phyloP scores from a whole-genome alignment of 2,113 vertebrate species.

The Promerops cafer region DNA sequence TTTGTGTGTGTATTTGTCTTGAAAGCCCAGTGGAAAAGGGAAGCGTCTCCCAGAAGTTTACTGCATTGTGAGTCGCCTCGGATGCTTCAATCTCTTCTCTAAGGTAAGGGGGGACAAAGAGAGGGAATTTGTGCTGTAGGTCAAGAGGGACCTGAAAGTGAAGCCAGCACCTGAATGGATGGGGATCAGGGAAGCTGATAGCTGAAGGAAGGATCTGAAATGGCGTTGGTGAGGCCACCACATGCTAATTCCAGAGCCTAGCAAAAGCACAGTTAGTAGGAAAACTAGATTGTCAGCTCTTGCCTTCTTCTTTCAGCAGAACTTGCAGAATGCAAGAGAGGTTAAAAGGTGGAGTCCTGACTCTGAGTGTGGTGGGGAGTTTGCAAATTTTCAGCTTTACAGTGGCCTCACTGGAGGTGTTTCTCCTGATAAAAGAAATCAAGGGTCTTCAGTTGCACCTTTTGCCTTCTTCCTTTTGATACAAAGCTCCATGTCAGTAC shows the following conservation, averaged over 20 bases:
- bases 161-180: background rate
- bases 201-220: background rate
- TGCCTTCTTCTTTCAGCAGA: background rate
- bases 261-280: background rate
- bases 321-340: background rate
- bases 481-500: rapidly evolving
- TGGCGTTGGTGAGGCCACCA: background rate
- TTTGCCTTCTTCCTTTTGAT: background rate
- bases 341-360: background rate
- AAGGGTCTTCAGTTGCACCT: background rate
- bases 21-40: conserved; percentile 89
- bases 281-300: background rate
- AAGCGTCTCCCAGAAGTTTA: conserved; percentile 94
- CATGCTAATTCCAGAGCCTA: background rate
- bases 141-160: background rate
- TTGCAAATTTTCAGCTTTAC: background rate
- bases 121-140: background rate
- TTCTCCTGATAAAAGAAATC: background rate
- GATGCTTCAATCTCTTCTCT: conserved; percentile 96
- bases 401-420: background rate
- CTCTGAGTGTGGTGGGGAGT: background rate
- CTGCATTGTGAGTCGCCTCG: conserved; percentile 95
- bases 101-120: conserved; percentile 76
- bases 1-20: conserved; percentile 37
- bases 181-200: background rate